Evolutionary conservation across 1,140 invertebrate genomes (phyloP).

Genomic region (Apolygus lucorum): DNA sequence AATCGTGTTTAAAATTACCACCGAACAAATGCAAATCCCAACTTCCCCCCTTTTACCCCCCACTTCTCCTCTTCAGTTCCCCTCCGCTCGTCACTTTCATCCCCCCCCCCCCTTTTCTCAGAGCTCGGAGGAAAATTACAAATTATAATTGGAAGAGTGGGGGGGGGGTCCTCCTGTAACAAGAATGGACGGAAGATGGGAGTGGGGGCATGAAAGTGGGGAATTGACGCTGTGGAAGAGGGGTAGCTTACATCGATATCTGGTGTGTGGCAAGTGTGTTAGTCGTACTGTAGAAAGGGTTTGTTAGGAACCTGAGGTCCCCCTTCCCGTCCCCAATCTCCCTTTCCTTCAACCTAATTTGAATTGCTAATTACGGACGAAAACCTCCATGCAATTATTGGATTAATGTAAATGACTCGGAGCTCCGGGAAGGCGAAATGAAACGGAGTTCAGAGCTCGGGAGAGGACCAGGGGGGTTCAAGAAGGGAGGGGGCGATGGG

Average conservation of each 20-base stretch:
- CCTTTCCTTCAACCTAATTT: slow-evolving; percentile 55
- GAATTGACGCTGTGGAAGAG: slow-evolving; percentile 19
- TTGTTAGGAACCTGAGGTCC: slow-evolving; percentile 16
- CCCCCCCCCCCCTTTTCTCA: too few species aligned
- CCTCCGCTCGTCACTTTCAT: too few species aligned
- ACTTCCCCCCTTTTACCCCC: slow-evolving; percentile 22
- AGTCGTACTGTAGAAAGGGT: slow-evolving; percentile 24
- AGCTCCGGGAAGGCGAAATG: slow-evolving; percentile 40
- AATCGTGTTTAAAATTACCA: slow-evolving; percentile 24
- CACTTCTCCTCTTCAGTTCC: slow-evolving; percentile 19
- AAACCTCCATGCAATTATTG: slow-evolving; percentile 85
- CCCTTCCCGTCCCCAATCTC: slow-evolving; percentile 14
- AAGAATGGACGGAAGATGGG: neutral
- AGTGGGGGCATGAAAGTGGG: slow-evolving; percentile 23
- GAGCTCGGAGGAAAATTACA: slow-evolving; percentile 25
- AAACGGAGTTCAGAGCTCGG: slow-evolving; percentile 35
- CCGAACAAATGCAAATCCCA: slow-evolving; percentile 25
- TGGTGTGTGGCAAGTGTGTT: slow-evolving; percentile 26
- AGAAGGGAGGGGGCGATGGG: slow-evolving; percentile 32
- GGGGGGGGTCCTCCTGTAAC: neutral
- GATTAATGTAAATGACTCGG: slow-evolving; percentile 87
- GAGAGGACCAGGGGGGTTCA: slow-evolving; percentile 36
- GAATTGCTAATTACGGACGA: slow-evolving; percentile 74
- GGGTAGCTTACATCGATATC: slow-evolving; percentile 26
- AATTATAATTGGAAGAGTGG: slow-evolving; percentile 31